Percentiles rank a stretch among this genome's conserved stretches.
These are phyloP conservation scores for Eulithis prunata DNA, from an alignment of 2,888 invertebrate genomes.

Conservation along the genomic window DNA sequence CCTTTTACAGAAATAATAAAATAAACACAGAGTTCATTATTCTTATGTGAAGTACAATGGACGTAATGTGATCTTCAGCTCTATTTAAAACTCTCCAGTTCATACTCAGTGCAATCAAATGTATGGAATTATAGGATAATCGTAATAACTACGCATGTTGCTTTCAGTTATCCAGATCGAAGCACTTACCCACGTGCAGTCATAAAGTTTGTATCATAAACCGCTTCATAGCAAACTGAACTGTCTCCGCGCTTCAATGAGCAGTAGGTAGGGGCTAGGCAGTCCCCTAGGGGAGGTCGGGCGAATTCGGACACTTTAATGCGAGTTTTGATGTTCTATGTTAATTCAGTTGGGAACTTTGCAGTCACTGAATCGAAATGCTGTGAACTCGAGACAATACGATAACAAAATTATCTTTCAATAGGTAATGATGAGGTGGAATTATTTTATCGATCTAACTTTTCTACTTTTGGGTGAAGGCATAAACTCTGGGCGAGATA, in stretches of 20 bases:
- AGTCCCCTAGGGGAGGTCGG: constrained; percentile 64
- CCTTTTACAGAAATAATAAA: too few species aligned
- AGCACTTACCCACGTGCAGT: too few species aligned
- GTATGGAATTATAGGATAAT: too few species aligned
- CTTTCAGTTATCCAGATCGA: too few species aligned
- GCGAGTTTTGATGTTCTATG: constrained; percentile 84
- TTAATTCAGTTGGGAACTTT: constrained; percentile 73
- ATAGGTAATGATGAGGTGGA: constrained; percentile 31
- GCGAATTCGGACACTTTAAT: constrained; percentile 80
- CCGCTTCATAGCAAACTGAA: constrained; percentile 42
- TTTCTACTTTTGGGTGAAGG: not conserved
- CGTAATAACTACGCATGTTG: too few species aligned
- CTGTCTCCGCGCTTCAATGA: constrained; percentile 59
- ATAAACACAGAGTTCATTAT: too few species aligned
- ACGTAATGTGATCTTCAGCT: too few species aligned
- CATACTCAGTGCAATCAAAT: too few species aligned
- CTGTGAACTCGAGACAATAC: constrained; percentile 40
- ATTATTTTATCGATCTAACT: constrained; percentile 4
- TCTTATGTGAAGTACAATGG: too few species aligned
- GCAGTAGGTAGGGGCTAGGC: constrained; percentile 57
- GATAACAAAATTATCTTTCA: constrained; percentile 52
- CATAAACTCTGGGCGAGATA: not conserved
- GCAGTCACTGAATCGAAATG: constrained; percentile 66
- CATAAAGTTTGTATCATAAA: constrained; percentile 44
- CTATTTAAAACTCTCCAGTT: too few species aligned